Evolutionary conservation across 2,113 vertebrate species (phyloP).

Genomic region (Pseudorhombus dupliciocellatus): DNA sequence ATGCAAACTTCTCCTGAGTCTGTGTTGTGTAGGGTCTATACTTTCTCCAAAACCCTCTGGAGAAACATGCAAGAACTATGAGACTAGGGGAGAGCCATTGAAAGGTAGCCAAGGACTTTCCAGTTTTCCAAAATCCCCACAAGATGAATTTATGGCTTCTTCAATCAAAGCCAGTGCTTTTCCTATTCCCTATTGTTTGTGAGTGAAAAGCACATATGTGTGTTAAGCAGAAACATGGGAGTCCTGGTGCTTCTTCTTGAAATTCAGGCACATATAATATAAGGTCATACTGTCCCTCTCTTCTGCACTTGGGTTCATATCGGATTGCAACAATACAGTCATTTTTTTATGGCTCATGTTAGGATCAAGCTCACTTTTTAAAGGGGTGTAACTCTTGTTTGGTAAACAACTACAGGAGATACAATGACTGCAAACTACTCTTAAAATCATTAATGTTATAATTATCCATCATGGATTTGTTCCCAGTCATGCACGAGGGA

Average conservation of each 20-base stretch:
- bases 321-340: background rate
- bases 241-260: background rate
- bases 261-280: background rate
- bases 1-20: background rate
- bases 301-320: background rate
- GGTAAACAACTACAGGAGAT: background rate
- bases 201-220: constrained; percentile 18
- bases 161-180: constrained; percentile 1
- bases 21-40: background rate
- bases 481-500: background rate
- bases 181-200: constrained; percentile 11
- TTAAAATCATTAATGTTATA: background rate
- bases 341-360: background rate
- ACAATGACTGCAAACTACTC: background rate
- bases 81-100: background rate
- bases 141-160: constrained; percentile 3
- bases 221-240: background rate
- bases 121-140: constrained; percentile 9
- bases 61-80: constrained; percentile 2
- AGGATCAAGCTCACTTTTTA: background rate
- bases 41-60: constrained; percentile 8
- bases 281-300: no score
- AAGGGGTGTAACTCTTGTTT: background rate
- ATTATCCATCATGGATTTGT: background rate
- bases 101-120: background rate